A percentile compares a stretch with the other conserved stretches of the same genome.
Conservation (phyloP, 2,797 vertebrate genomes). For the Brotula barbata region DNA sequence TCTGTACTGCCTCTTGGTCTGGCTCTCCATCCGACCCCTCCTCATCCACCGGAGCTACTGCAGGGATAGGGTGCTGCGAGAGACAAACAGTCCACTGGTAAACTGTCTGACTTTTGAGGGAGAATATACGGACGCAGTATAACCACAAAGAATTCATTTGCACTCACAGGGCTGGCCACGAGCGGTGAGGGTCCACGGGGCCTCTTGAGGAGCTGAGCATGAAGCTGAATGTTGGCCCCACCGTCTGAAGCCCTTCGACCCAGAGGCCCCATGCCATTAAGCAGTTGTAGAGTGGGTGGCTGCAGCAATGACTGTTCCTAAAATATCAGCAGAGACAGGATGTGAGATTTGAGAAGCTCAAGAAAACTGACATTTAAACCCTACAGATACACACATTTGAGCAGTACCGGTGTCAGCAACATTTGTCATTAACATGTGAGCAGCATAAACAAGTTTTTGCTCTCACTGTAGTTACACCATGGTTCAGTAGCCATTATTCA, state of each 20-base stretch:
- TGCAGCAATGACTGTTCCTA: slow-evolving; percentile 97
- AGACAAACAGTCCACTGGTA: slow-evolving; percentile 39
- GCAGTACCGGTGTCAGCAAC: too few relatives aligned
- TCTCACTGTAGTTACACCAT: too few relatives aligned
- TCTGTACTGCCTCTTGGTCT: slow-evolving; percentile 97
- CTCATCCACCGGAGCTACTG: slow-evolving; percentile 97
- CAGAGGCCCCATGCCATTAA: slow-evolving; percentile 97
- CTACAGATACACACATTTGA: too few relatives aligned
- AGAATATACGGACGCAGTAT: not conserved
- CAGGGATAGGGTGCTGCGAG: slow-evolving; percentile 88
- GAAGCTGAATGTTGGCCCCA: slow-evolving; percentile 97
- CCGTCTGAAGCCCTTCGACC: slow-evolving; percentile 95
- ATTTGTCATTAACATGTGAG: too few relatives aligned
- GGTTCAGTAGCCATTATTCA: too few relatives aligned
- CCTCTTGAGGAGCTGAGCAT: slow-evolving; percentile 94
- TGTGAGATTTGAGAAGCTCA: not conserved
- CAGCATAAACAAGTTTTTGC: too few relatives aligned
- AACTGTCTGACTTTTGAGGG: slow-evolving; percentile 4
- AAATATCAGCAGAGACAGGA: not conserved
- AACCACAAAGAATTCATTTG: not conserved
- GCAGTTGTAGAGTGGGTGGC: slow-evolving; percentile 93
- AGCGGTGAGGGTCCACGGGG: slow-evolving; percentile 94
- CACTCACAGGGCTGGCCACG: slow-evolving; percentile 92
- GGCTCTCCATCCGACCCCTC: slow-evolving; percentile 98
- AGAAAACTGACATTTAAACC: not conserved